Evolutionary conservation across 2,113 vertebrate species (phyloP), one percentile per base, ranked within the genome.

Genomic region (Tachysurus fulvidraco): DNA sequence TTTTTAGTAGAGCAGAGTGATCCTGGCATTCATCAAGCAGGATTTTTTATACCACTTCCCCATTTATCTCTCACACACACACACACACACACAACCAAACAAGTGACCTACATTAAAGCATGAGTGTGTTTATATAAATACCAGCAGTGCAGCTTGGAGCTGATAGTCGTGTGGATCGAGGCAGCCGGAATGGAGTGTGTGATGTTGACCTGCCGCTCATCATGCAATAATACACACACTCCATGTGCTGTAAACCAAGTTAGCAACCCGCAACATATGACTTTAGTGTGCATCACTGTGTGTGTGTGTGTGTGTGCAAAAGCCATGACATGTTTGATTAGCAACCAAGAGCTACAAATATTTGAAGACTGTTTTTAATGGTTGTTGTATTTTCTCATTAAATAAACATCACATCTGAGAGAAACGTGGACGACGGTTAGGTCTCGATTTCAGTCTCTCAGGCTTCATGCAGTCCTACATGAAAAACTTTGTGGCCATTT

Each of bases 131-230:
- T 73, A 23, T 28, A 60, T 19, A 67, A 83, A 88, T 86, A 69
- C 73, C 81, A 83, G 81, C n/a, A 23, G n/a, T 79, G 50, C 54
- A 80, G 13, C 65, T 60, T 30, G 44, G 21, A 46, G 85, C 74
- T 85, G 82, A 89, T 89, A 87, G 77, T 85, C 19, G 88, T 82
- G 67, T 74, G 78, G 85, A 16, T 79, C 46, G 23, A 57, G 4
- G 9, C 25, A 19, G 76, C n/a, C 52, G 0, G n/a, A 44, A 21
- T 60, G 16, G 54, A 55, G 79, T 36, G 44, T 41, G 55, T 64
- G 67, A 82, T 86, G 69, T 74, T 86, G 79, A 82, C 54, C 28
- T 30, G 62, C 36, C 1, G 6, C 52, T 59, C 21, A 60, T 28
- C 69, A 28, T 11, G 73, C 23, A 81, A 52, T 80, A 57, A n/a